Percentiles rank a stretch among this genome's conserved stretches.
Evolutionary conservation across 2,888 invertebrate species (phyloP).

Genomic region (Cheilosia impressa): DNA sequence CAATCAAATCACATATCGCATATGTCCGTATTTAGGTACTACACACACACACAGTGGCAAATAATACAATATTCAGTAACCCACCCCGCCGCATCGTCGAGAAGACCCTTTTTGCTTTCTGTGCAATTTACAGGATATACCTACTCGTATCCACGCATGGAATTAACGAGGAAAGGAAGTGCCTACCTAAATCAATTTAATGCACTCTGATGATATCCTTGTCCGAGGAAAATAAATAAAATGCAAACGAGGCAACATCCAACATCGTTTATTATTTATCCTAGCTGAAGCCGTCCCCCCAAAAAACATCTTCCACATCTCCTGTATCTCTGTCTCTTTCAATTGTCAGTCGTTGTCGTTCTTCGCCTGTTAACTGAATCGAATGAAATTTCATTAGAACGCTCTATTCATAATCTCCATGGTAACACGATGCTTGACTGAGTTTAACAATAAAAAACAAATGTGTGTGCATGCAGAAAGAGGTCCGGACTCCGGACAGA

Average conservation of each 20-base stretch:
- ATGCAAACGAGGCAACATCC: constrained; percentile 49
- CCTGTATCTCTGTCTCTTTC: not conserved
- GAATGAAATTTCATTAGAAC: constrained; percentile 54
- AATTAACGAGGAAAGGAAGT: constrained; percentile 54
- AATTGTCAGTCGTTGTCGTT: constrained; percentile 33
- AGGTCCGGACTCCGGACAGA: not conserved
- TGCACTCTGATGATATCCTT: constrained; percentile 52
- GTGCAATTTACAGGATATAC: not conserved
- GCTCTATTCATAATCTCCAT: constrained; percentile 5
- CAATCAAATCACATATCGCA: constrained; percentile 40
- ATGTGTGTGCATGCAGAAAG: not conserved
- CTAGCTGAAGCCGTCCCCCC: not conserved
- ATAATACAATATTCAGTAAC: constrained; percentile 4
- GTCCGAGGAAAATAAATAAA: constrained; percentile 40
- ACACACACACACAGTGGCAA: not conserved
- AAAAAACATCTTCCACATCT: constrained; percentile 25
- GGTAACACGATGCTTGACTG: constrained; percentile 36
- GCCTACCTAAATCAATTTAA: constrained; percentile 58
- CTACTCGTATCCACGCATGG: not conserved
- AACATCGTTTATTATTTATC: constrained; percentile 32
- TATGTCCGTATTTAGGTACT: constrained; percentile 45
- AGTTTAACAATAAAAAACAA: constrained; percentile 20
- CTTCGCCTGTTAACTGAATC: constrained; percentile 47
- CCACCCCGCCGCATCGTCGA: not conserved
- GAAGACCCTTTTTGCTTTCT: constrained; percentile 12